Evolutionary conservation across 2,888 invertebrate species (phyloP).

Genomic region (Noctua pronuba): DNA sequence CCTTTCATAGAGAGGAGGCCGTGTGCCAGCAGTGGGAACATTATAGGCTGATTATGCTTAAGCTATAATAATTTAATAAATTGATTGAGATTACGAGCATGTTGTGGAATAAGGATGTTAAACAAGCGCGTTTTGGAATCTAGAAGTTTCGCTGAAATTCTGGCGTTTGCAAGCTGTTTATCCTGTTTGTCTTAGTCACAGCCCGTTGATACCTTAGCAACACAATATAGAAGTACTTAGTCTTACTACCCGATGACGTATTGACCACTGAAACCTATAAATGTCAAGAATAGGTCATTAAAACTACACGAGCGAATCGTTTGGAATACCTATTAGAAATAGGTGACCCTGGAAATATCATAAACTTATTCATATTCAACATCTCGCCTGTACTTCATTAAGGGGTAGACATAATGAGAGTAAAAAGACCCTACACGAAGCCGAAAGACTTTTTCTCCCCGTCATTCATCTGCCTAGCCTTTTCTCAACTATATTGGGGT

Average conservation of each 20-base stretch:
- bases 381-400: not conserved
- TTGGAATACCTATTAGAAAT: not conserved
- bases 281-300: slow-evolving; percentile 25
- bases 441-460: too few species aligned
- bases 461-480: too few species aligned
- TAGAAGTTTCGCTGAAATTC: not conserved
- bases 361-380: not conserved
- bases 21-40: too few species aligned
- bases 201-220: not conserved
- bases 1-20: too few species aligned
- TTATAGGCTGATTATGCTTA: too few species aligned
- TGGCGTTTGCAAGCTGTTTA: not conserved
- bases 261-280: slow-evolving; percentile 25
- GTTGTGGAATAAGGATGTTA: not conserved
- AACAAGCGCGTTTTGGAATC: not conserved
- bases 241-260: not conserved
- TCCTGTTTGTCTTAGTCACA: not conserved
- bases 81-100: not conserved
- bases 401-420: too few species aligned
- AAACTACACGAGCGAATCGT: slow-evolving; percentile 33
- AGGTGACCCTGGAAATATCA: not conserved
- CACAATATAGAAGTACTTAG: not conserved
- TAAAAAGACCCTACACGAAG: too few species aligned
- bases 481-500: too few species aligned
- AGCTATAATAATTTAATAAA: slow-evolving; percentile 5